Evolutionary conservation across 2,113 vertebrate genomes (phyloP), one percentile per base, ranked within the genome.

Genomic region (Zosterops hypoxanthus): DNA sequence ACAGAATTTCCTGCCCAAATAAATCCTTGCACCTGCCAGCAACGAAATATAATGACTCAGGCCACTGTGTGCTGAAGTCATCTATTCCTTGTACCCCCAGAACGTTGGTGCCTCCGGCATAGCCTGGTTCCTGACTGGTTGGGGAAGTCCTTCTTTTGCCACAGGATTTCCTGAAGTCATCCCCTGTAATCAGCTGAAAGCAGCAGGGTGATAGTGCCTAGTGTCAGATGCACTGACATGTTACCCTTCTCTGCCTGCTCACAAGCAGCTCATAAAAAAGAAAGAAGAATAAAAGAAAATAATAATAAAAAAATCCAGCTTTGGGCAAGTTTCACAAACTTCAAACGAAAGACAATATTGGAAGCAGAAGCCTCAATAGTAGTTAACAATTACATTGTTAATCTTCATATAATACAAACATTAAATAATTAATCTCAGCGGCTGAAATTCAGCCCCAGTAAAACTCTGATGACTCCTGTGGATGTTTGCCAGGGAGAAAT

Each of bases 81-180:
- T 4, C 64, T 36, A 8, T 7, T 46, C 31, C 34, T 56, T 12
- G 3, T 49, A 34, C 3, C 9, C 34, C 18, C 50, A 46, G 61
- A 50, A 59, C 25, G 25, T 13, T 1, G 9, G 10, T 10, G 8
- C 13, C 7, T 11, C 44, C 44, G 33, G 16, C 2, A 0, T 1
- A 44, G 17, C 28, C 15, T 73, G 2, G 0, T 59, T 50, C 12
- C 20, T 15, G 36, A 11, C 33, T 52, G 24, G 3, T 1, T 55
- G 33, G 29, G 39, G 34, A 81, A 53, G 9, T n/a, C 36, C 50
- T 63, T 46, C 16, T 41, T 69, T 63, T 59, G 55, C 26, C 47
- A 39, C 22, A 49, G 68, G 39, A 41, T 81, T 63, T 86, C 47
- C 76, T 79, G 5, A 76, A 61, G 17, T 47, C 26, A 19, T 25